Percentiles rank a stretch among this genome's conserved stretches.
These are phyloP conservation scores for Dendroctonus ponderosae DNA, from an alignment of 1,140 invertebrate genomes.

Conservation along the genomic window DNA sequence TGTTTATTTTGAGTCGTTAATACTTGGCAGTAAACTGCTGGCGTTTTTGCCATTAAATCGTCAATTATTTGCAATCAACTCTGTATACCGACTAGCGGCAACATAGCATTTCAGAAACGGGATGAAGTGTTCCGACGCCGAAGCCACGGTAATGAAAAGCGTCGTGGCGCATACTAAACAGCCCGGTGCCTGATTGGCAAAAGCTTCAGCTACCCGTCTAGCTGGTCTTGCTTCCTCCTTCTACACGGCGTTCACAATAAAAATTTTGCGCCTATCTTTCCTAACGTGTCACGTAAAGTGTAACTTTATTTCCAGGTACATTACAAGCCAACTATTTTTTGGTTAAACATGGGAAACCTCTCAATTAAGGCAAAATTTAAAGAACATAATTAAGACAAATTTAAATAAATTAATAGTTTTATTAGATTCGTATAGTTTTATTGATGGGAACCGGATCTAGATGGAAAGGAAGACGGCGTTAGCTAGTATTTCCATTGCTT, in stretches of 20 bases:
- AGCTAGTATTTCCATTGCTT: too few relatives aligned
- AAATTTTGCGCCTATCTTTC: slow-evolving; percentile 20
- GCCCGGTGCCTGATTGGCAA: slow-evolving; percentile 33
- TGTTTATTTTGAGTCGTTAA: too few relatives aligned
- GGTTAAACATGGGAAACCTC: too few relatives aligned
- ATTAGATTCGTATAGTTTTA: too few relatives aligned
- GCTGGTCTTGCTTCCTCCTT: slow-evolving; percentile 24
- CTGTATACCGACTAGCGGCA: slow-evolving; percentile 11
- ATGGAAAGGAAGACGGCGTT: too few relatives aligned
- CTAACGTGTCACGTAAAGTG: slow-evolving; percentile 19
- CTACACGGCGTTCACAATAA: slow-evolving; percentile 21
- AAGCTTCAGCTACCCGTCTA: slow-evolving; percentile 29
- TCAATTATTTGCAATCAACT: slow-evolving; percentile 20
- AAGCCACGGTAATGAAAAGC: slow-evolving; percentile 51
- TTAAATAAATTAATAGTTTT: too few relatives aligned
- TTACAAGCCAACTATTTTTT: too few relatives aligned
- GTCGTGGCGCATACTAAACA: slow-evolving; percentile 50
- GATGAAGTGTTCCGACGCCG: slow-evolving; percentile 46
- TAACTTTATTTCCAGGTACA: slow-evolving; percentile 13
- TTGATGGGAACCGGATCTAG: too few relatives aligned
- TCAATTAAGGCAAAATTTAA: too few relatives aligned
- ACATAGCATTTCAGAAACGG: slow-evolving; percentile 27
- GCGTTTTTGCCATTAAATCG: neutral
- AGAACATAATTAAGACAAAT: too few relatives aligned
- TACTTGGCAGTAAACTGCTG: neutral